Percentiles rank a stretch among this genome's conserved stretches.
These are phyloP conservation scores for Epistrophe grossulariae DNA, from an alignment of 2,888 invertebrate species.

Conservation along the genomic window DNA sequence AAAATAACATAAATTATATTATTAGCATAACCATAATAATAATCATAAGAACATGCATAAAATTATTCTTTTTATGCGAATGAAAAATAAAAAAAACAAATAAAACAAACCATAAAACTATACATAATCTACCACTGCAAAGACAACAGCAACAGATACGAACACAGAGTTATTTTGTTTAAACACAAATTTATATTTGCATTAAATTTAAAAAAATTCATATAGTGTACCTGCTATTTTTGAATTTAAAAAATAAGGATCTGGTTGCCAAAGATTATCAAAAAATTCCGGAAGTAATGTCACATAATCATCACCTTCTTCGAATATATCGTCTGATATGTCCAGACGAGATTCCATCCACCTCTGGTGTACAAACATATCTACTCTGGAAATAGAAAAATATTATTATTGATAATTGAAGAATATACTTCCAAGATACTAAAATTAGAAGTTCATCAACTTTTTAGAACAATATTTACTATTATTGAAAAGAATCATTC, in stretches of 20 bases:
- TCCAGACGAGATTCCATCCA: conserved; percentile 92
- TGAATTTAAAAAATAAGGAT: conserved; percentile 93
- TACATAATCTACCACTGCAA: conserved; percentile 58
- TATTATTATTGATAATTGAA: not conserved
- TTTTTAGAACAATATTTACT: no score
- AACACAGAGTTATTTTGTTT: conserved; percentile 36
- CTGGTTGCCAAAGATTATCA: conserved; percentile 94
- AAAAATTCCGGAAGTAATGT: conserved; percentile 92
- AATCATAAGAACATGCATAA: conserved; percentile 61
- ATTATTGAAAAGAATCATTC: no score
- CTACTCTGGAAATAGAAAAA: conserved; percentile 86
- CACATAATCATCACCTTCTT: conserved; percentile 91
- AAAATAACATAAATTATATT: conserved; percentile 65
- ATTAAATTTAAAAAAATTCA: not conserved
- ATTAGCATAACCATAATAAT: conserved; percentile 47
- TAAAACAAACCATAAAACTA: conserved; percentile 1
- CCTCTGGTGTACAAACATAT: conserved; percentile 92
- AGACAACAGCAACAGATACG: conserved; percentile 63
- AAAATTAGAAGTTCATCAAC: no score
- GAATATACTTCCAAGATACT: not conserved
- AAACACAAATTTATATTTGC: conserved; percentile 8
- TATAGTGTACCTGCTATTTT: conserved; percentile 89
- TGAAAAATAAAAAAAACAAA: conserved; percentile 25
- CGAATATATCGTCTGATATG: conserved; percentile 91
- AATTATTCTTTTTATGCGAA: conserved; percentile 43